Conservation (phyloP, 2,888 invertebrate species). For the Sinotaia quadrata region DNA sequence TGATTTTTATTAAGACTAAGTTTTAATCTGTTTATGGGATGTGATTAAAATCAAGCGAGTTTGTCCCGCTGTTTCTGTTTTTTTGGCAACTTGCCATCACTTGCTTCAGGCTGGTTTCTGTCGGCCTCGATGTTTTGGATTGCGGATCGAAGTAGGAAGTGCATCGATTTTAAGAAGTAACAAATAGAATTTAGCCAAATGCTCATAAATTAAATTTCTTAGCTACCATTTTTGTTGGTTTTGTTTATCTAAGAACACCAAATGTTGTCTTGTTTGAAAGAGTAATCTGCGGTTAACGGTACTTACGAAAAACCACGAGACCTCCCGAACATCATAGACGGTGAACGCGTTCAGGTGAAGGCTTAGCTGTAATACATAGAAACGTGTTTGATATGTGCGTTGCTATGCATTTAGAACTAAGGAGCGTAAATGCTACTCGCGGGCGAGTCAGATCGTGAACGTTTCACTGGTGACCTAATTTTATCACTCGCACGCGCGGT, state of each 20-base stretch:
- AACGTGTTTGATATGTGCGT: not conserved
- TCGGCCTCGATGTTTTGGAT: too few relatives aligned
- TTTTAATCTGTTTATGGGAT: not conserved
- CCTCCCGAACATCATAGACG: conserved; percentile 12
- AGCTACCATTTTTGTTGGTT: not conserved
- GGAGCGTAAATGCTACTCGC: not conserved
- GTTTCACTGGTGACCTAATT: not conserved
- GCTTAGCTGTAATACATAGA: not conserved
- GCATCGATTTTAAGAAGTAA: conserved; percentile 20
- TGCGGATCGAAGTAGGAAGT: conserved; percentile 14
- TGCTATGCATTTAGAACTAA: not conserved
- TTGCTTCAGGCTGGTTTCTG: conserved; percentile 11
- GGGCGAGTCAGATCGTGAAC: too few relatives aligned
- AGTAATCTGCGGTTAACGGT: conserved; percentile 28
- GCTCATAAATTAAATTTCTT: not conserved
- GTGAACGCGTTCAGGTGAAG: conserved; percentile 19
- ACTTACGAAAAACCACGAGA: conserved; percentile 27
- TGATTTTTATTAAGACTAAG: too few relatives aligned
- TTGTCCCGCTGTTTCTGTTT: conserved; percentile 2
- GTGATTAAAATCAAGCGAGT: not conserved
- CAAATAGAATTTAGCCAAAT: too few relatives aligned
- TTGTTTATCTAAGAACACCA: too few relatives aligned
- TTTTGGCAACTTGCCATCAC: conserved; percentile 32
- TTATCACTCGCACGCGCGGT: not conserved
- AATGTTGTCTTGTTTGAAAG: conserved; percentile 3